Base-by-base conservation (phyloP, 1,140 invertebrate genomes). In the Bombus cullumanus region DNA sequence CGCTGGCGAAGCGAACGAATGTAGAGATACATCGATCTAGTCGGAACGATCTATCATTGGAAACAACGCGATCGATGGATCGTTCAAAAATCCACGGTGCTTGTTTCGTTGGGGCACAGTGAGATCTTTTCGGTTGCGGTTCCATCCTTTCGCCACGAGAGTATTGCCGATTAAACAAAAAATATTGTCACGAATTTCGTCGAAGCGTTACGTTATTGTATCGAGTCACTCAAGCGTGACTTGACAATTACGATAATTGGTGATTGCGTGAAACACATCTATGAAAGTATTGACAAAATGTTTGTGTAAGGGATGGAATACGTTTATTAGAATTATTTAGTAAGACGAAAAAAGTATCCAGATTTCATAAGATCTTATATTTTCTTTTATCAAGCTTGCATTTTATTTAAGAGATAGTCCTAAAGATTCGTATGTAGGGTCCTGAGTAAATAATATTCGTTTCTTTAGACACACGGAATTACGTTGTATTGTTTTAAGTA, bases 21-120 rank as follows among this genome's bases (percentile, higher is more conserved):
- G 69, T 76, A 59, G 66, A 87, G 62, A 68, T 87, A 84, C 64
- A 47, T 78, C 74, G 89, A 90, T 90, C 88, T 84, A 90, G 89
- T 89, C 85, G 89, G 79, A 89, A 87, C 79, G 89, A 84, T 86
- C 74, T 41, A 83, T 28, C 73, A 64, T 77, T 78, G 81, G 28
- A 28, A 13, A 72, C 39, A 12, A 72, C 28, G 69, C 13, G 69
- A 41, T 28, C 74, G 53, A 83, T 28, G 77, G 47, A 71, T 77
- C 81, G 85, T 86, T 78, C 59, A 31, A 25, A 57, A 43, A 81
- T 81, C 25, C 69, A 81, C 83, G 53, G 76, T 72, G 83, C 83
- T 80, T 79, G 68, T 41, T 72, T 72, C 64, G 79, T 69, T 57
- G 25, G 41, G 72, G 73, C 82, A 76, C 82, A 71, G 47, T 78